Evolutionary conservation across 2,797 vertebrate species (phyloP).

Genomic region (Rhinella marina): DNA sequence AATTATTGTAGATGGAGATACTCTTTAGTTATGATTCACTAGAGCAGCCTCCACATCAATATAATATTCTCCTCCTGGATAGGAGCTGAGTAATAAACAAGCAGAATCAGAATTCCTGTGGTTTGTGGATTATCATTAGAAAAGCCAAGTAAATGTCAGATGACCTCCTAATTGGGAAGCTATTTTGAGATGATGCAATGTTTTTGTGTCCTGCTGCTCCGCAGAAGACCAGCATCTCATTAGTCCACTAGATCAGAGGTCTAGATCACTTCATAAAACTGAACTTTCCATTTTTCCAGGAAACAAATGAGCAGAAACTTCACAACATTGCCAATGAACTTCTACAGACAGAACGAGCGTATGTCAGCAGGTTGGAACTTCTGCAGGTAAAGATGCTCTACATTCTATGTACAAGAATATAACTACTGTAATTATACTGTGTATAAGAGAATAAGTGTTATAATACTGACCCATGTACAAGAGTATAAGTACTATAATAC

Average conservation of each 20-base stretch:
- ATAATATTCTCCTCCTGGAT: not conserved
- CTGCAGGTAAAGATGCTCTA: conserved; percentile 69
- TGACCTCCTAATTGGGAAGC: conserved; percentile 29
- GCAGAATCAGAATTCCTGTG: conserved; percentile 14
- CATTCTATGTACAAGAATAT: not conserved
- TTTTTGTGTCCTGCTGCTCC: conserved; percentile 11
- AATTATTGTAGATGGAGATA: not conserved
- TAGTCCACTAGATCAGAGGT: conserved; percentile 1
- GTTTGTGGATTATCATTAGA: conserved; percentile 28
- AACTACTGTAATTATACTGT: not conserved
- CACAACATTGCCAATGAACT: conserved; percentile 96
- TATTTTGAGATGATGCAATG: conserved; percentile 4
- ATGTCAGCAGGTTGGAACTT: conserved; percentile 88
- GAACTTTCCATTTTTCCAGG: conserved; percentile 74
- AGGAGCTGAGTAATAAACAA: conserved; percentile 19
- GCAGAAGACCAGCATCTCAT: not conserved
- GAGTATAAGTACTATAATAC: conserved; percentile 4
- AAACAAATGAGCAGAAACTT: conserved; percentile 94
- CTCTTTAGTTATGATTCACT: not conserved
- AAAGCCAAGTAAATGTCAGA: conserved; percentile 32
- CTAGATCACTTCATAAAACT: not conserved
- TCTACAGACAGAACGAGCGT: conserved; percentile 94
- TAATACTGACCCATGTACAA: not conserved
- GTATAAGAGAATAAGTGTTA: not conserved
- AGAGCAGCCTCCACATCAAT: not conserved